Evolutionary conservation across 2,888 invertebrate species (phyloP).

Genomic region (Hoplodrina ambigua): DNA sequence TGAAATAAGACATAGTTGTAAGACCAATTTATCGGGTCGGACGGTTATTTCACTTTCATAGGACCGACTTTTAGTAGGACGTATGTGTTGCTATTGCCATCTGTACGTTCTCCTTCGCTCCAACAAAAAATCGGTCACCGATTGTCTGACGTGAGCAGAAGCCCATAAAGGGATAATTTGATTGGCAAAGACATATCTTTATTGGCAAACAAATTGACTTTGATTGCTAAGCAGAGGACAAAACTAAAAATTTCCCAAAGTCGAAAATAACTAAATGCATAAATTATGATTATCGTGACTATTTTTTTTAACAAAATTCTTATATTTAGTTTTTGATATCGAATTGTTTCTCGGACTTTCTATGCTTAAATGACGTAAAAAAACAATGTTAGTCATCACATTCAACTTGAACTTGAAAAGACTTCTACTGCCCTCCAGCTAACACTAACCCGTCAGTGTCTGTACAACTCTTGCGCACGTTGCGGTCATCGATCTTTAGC

Average conservation of each 20-base stretch:
- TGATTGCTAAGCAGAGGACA: background rate
- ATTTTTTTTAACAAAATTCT: background rate
- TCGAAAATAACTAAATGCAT: background rate
- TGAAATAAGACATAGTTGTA: no score
- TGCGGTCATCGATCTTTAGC: constrained; percentile 41
- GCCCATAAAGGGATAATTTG: no score
- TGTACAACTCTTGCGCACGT: background rate
- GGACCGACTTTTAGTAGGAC: no score
- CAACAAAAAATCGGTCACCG: no score
- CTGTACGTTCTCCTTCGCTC: no score
- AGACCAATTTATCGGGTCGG: no score
- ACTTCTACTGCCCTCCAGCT: constrained; percentile 3
- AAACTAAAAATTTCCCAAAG: background rate
- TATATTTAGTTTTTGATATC: background rate
- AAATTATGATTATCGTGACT: background rate
- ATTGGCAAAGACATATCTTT: no score
- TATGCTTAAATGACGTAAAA: background rate
- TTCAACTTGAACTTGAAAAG: constrained; percentile 19
- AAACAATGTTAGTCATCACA: background rate
- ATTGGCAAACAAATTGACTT: no score
- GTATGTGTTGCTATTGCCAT: no score
- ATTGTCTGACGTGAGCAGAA: no score
- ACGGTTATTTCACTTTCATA: no score
- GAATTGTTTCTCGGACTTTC: background rate
- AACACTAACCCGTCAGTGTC: background rate